Conservation (phyloP, 2,113 vertebrate species). For the Sapayoa aenigma region DNA sequence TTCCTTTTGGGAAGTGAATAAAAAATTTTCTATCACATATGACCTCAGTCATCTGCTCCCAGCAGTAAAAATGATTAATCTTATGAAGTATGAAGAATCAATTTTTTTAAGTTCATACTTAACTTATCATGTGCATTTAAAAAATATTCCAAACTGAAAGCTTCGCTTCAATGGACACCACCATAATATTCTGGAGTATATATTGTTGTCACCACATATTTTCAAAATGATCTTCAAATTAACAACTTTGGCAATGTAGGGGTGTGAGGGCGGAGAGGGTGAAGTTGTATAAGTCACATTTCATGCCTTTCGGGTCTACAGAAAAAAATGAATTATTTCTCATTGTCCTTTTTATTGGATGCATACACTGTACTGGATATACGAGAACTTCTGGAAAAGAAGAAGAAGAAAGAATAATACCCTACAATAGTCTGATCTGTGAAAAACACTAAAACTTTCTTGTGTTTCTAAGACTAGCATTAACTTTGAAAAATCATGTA, state of each 20-base stretch:
- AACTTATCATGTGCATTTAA: background rate
- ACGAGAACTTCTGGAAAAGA: background rate
- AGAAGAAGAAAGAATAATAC: background rate
- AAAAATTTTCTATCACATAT: background rate
- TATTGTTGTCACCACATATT: background rate
- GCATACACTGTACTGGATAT: background rate
- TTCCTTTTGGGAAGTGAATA: conserved; percentile 7
- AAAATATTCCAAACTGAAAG: background rate
- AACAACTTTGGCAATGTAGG: accelerated
- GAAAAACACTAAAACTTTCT: background rate
- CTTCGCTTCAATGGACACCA: background rate
- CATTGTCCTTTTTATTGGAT: background rate
- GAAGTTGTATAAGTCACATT: background rate
- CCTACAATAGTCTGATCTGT: background rate
- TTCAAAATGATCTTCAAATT: background rate
- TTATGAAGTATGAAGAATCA: background rate
- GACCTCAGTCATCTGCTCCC: background rate
- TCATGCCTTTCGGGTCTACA: background rate
- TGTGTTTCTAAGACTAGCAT: background rate
- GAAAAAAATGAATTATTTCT: background rate
- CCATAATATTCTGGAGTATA: background rate
- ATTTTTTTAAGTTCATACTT: background rate
- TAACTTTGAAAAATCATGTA: background rate
- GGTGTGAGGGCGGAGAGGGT: too few relatives aligned
- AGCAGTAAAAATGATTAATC: background rate